These are phyloP conservation scores for Nesidiocoris tenuis DNA, from an alignment of 2,888 invertebrate genomes.

Conservation along the genomic window DNA sequence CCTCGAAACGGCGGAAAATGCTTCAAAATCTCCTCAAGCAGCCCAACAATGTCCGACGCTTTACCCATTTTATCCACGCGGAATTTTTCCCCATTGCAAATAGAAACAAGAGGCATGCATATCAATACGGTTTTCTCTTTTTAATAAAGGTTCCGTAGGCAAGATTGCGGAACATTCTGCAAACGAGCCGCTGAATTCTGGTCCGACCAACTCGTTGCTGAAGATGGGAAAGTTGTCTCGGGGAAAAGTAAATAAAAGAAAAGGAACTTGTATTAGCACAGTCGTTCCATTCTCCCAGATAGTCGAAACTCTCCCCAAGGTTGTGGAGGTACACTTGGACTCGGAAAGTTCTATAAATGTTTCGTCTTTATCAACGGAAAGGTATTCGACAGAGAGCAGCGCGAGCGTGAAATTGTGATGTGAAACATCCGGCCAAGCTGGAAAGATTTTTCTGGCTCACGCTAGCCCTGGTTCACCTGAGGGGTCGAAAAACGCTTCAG, in stretches of 20 bases:
- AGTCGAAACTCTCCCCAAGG: not conserved
- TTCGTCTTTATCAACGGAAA: not conserved
- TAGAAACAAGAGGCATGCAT: too few relatives aligned
- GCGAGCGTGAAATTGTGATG: not conserved
- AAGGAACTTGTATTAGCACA: not conserved
- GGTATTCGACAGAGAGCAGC: not conserved
- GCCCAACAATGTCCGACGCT: too few relatives aligned
- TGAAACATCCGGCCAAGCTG: not conserved
- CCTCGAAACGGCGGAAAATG: too few relatives aligned
- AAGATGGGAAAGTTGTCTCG: not conserved
- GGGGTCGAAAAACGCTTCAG: too few relatives aligned
- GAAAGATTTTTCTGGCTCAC: not conserved
- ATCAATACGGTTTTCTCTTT: too few relatives aligned
- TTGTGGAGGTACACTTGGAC: not conserved
- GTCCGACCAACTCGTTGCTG: not conserved
- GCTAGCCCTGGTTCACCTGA: too few relatives aligned
- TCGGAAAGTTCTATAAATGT: not conserved
- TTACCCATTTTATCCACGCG: too few relatives aligned
- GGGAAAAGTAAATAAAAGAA: not conserved
- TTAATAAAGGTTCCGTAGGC: too few relatives aligned
- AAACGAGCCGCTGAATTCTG: not conserved
- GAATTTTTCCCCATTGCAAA: too few relatives aligned
- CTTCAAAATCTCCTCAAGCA: too few relatives aligned
- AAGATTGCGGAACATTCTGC: not conserved
- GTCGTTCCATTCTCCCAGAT: not conserved